Percentiles rank a stretch among this genome's conserved stretches.
phyloP scores from a whole-genome alignment of 2,113 vertebrate species.

The Ammospiza caudacuta region DNA sequence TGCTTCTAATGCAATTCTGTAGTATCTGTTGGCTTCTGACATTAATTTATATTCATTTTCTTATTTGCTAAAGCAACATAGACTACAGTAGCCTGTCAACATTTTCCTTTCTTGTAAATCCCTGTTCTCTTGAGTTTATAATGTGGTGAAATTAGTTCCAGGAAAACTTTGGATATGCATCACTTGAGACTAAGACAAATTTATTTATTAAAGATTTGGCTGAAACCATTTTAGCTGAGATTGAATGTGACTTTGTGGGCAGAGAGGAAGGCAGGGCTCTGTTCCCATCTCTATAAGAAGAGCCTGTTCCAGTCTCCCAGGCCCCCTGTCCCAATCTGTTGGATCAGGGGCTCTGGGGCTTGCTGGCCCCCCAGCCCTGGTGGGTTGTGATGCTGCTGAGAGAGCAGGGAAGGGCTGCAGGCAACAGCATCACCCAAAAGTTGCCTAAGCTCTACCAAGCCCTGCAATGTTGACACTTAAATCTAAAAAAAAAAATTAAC shows the following conservation, averaged over 20 bases:
- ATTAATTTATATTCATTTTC: conserved; percentile 57
- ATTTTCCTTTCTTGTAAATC: conserved; percentile 42
- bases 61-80: conserved; percentile 21
- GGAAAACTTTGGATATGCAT: conserved; percentile 10
- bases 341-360: background rate
- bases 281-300: background rate
- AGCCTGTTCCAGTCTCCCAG: background rate
- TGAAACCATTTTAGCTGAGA: background rate
- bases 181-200: background rate
- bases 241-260: background rate
- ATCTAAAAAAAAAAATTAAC: background rate
- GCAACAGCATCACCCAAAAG: background rate
- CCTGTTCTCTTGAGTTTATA: conserved; percentile 33
- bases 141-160: conserved; percentile 30
- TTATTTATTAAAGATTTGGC: background rate
- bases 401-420: background rate
- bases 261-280: background rate
- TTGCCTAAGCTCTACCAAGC: background rate
- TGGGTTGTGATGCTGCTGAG: background rate
- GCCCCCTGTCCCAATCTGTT: background rate
- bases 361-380: background rate
- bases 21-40: conserved; percentile 52
- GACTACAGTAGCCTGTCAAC: conserved; percentile 2
- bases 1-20: conserved; percentile 28
- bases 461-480: background rate